Evolutionary conservation across 1,140 invertebrate genomes (phyloP), one percentile per base, ranked within the genome.

Genomic region (Lepidurus arcticus): DNA sequence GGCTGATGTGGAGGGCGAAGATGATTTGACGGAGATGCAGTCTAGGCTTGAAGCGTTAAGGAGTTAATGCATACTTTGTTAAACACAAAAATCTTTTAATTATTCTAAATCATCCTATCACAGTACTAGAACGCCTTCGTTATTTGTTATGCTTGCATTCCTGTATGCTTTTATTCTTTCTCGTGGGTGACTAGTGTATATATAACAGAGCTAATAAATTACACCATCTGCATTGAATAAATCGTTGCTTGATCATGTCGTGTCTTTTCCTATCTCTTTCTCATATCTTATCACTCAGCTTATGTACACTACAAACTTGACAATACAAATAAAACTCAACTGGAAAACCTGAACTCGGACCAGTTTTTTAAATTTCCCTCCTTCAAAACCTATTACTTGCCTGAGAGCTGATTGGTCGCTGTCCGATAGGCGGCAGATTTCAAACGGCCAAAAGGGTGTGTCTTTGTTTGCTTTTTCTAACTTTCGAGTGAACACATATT

Each of bases 21-120:
- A 89, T 78, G 93, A 94, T 81, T 86, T 95, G 1, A 90, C 92
- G 82, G 92, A 94, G 82, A 96, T 96, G 93, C 92, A 93, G 84
- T 91, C 89, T 79, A 86, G 94, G 81, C 86, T 96, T 73, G 90
- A 95, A 83, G 93, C 93, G 44, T 86, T 97, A 34, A 88, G 93
- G 78, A 94, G 92, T 85, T 96, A 92, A 85, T 73, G 6, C 53
- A 13, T 47, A 47, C 16, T n/a, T 16, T 7, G 53, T 65, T 1
- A 11, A 65, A 65, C 53, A 16, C 1, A 65, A 65, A 65, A 65
- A 65, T 13, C 6, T 21, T 65, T 65, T 7, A 65, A 7, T 65
- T n/a, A 7, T 65, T 65, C 21, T 65, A 21, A 4, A 21, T 65
- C 53, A 7, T 65, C 21, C 21, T 65, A 16, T 65, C 53, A 65